Base-by-base conservation (phyloP, 2,113 vertebrate species). In the Albula goreensis region DNA sequence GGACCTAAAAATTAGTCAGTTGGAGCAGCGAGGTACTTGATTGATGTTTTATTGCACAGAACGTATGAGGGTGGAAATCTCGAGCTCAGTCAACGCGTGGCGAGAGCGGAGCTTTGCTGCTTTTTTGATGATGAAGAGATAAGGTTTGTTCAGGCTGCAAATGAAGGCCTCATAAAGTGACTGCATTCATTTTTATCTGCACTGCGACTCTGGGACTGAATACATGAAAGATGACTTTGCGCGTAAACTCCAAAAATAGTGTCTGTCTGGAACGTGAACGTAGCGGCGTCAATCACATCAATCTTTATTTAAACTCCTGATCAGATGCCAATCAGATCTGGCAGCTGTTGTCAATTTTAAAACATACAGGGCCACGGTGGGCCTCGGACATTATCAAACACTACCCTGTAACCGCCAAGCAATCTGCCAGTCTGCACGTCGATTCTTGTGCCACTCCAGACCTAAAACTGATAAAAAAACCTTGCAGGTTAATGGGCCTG, bases 21-120 rank as follows among this genome's bases (percentile, higher is more conserved):
- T 82, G 79, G 85, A 88, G 88, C 89, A 77, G 82, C 83, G 83
- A 90, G 88, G 50, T 88, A 88, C 90, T 92, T 92, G 88, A 91
- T 91, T 90, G 87, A 90, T 90, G 87, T 92, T 89, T 90, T 90
- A 91, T 91, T 89, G 88, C 88, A n/a, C 81, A 84, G 53, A 87
- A 90, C 88, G 86, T 87, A 85, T 87, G 89, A 85, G 80, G 77
- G 57, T 85, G 77, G 78, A 90, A 83, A 89, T 85, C 88, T 89
- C 88, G 85, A 88, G 82, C 15, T 78, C 83, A 63, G 66, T n/a
- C 81, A 77, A 78, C 22, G 49, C 25, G 83, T 74, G 10, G 19
- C 78, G 31, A 60, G 19, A 79, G 53, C 31, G 48, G 48, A 13
- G 53, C 49, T 49, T 78, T 2, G 12, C 41, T 63, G 60, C 5